A percentile compares a stretch with the other conserved stretches of the same genome.
Conservation (phyloP, 2,113 vertebrate species). For the Cinclus mexicanus region DNA sequence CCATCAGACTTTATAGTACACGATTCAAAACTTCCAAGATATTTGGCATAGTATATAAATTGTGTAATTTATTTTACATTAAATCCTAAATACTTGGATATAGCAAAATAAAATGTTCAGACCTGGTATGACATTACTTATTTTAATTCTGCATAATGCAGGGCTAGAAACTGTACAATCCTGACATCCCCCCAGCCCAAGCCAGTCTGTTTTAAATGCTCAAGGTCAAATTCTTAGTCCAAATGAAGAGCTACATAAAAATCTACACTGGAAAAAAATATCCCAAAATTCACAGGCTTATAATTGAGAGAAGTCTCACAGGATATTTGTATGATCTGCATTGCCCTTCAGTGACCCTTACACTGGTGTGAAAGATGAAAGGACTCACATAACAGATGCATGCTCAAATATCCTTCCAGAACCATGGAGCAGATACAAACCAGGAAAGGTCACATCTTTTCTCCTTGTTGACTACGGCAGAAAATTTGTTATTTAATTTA, state of each 20-base stretch:
- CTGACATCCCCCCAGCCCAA: background rate
- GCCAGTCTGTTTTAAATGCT: background rate
- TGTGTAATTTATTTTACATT: conserved; percentile 64
- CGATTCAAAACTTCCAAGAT: conserved; percentile 65
- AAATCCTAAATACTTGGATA: conserved; percentile 58
- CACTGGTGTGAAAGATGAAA: background rate
- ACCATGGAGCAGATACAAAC: background rate
- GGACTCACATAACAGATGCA: background rate
- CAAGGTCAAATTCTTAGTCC: background rate
- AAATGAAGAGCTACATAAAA: background rate
- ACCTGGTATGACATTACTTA: conserved; percentile 14
- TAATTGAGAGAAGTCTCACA: background rate
- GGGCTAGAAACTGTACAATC: background rate
- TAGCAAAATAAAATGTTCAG: conserved; percentile 14
- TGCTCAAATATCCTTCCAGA: background rate
- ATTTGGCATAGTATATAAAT: conserved; percentile 56
- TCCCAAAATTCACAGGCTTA: background rate
- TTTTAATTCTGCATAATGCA: conserved; percentile 4
- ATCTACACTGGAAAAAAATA: background rate
- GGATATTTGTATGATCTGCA: background rate
- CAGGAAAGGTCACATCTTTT: background rate
- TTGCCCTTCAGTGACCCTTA: background rate
- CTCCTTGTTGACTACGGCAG: background rate
- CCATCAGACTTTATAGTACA: conserved; percentile 36
- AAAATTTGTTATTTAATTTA: conserved; percentile 1